Percentiles rank a stretch among this genome's conserved stretches.
These are phyloP conservation scores for Priocnemis perturbator DNA, from an alignment of 2,888 invertebrate species.

Conservation along the genomic window DNA sequence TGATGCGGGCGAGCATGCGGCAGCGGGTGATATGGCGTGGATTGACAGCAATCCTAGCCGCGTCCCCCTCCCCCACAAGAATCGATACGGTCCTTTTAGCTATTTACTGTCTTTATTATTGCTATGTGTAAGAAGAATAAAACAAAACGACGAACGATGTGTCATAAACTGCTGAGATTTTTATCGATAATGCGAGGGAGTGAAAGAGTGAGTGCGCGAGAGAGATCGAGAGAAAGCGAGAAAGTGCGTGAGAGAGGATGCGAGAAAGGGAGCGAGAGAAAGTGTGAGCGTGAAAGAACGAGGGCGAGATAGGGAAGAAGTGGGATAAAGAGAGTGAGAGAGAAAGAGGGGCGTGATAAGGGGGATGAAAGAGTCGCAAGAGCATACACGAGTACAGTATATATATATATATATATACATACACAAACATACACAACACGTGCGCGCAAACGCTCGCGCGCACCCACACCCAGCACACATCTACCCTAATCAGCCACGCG, in stretches of 20 bases:
- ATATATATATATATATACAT: constrained; percentile 24
- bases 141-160: constrained; percentile 53
- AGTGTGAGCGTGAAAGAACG: not conserved
- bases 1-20: constrained; percentile 54
- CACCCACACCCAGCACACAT: constrained; percentile 28
- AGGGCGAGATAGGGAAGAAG: not conserved
- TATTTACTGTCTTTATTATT: constrained; percentile 70
- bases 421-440: constrained; percentile 27
- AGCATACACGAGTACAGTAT: constrained; percentile 37
- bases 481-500: constrained; percentile 14
- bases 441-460: constrained; percentile 21
- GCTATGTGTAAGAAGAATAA: constrained; percentile 63
- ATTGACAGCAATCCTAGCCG: constrained; percentile 51
- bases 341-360: constrained; percentile 30
- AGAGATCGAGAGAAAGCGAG: constrained; percentile 20
- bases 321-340: constrained; percentile 17
- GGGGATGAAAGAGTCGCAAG: constrained; percentile 31
- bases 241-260: not conserved
- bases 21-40: constrained; percentile 51
- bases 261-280: constrained; percentile 3
- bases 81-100: constrained; percentile 66
- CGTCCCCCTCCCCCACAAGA: constrained; percentile 45
- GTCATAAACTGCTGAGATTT: constrained; percentile 57
- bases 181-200: constrained; percentile 39
- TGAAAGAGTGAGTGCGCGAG: constrained; percentile 19